Evolutionary conservation across 2,797 vertebrate genomes (phyloP).

Genomic region (Leptodactylus fallax): DNA sequence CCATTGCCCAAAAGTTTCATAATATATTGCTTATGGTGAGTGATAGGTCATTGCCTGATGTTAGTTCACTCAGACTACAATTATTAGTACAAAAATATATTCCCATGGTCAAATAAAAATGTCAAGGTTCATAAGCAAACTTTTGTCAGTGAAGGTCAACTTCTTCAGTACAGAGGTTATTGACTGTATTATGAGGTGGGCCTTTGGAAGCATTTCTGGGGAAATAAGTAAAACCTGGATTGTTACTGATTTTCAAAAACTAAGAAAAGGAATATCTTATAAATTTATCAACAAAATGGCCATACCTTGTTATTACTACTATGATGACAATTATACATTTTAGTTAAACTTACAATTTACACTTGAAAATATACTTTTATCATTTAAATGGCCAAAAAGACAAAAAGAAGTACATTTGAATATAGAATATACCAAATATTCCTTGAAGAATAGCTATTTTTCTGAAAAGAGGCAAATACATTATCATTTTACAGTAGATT

Average conservation of each 20-base stretch:
- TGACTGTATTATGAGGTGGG: background rate
- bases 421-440: too few species aligned
- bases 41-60: conserved; percentile 37
- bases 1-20: conserved; percentile 34
- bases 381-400: too few species aligned
- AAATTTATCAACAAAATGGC: background rate
- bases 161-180: background rate
- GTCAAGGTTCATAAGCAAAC: conserved; percentile 1
- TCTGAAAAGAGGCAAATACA: too few species aligned
- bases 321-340: background rate
- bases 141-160: background rate
- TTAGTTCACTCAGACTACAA: conserved; percentile 34
- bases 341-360: background rate
- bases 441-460: too few species aligned
- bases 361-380: too few species aligned
- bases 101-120: conserved; percentile 17
- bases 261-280: background rate
- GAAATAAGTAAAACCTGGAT: background rate
- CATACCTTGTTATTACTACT: background rate
- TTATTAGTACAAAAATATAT: conserved; percentile 23
- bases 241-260: background rate
- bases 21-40: conserved; percentile 18
- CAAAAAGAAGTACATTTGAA: too few species aligned
- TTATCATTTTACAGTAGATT: too few species aligned
- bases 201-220: background rate